Evolutionary conservation across 2,888 invertebrate species (phyloP), one percentile per base, ranked within the genome.

Genomic region (Drosophila anomalata): DNA sequence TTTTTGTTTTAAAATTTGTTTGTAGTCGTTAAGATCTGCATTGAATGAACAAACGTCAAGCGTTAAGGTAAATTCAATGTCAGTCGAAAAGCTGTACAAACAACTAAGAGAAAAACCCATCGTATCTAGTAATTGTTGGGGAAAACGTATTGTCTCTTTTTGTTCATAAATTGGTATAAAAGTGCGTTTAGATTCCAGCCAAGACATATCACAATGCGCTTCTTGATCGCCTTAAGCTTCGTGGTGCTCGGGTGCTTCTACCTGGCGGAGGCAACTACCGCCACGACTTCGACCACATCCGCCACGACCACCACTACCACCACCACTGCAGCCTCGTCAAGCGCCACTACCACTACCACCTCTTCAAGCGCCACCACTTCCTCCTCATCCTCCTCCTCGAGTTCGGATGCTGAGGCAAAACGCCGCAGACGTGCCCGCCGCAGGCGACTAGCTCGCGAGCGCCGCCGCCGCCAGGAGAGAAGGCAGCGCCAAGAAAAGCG

Each of bases 381-480:
- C 2, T 26, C 33, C 6, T 22, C 66, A 1, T 29, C 62, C 0
- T 33, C 42, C 9, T 46, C 44, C 1, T 56, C 67, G 1, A 26
- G 57, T 1, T 51, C 39, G 1, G 46, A 57, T 36, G 41, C 67
- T 24, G 67, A 41, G 9, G 65, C 66, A 20, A 66, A 36, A 17
- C 24, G 48, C 14, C 65, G 65, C 33, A 42, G 44, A n/a, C 57
- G 46, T 17, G 41, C 39, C 8, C 52, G 68, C 26, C 58, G 68
- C 17, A 67, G 67, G n/a, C 66, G 50, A 0, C 48, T 54, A 29
- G 54, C 54, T 7, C 48, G 63, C 6, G 63, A 66, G 53, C 65
- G 65, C 17, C 67, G 62, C 36, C 63, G 63, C 12, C 61, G 63
- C 3, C 61, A 46, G 62, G 20, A 39, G 36, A 52, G 63, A 24